Evolutionary conservation across 2,797 vertebrate species (phyloP), one percentile per base, ranked within the genome.

Genomic region (Eutrigla gurnardus): DNA sequence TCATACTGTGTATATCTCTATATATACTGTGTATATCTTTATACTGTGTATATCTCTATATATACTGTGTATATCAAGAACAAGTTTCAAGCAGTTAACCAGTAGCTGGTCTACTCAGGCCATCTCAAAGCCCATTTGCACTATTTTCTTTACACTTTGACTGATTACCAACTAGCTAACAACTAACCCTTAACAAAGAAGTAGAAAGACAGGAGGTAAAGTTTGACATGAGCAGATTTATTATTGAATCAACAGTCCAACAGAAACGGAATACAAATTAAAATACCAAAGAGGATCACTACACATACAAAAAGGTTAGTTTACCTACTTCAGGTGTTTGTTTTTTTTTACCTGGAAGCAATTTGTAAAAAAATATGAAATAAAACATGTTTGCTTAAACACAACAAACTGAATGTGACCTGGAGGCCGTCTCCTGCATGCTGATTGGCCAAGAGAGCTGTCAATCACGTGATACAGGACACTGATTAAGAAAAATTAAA

Each of bases 181-280:
- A 25, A 25, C 25, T 25, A 25, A 25, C 25, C 25, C 25, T 25
- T 25, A 25, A 25, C 25, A 25, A 25, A 25, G 25, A 25, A 25
- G 25, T 25, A 25, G 25, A 25, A 25, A 25, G 25, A 25, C 25
- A 25, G 25, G 1, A 25, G 25, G 25, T 25, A 33, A 53, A 33
- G 52, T 53, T 53, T 6, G 6, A 53, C 14, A 47, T 25, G 12
- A 78, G 75, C 70, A 73, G 25, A 58, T 81, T 83, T 83, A 81
- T 85, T 88, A 40, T 13, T 80, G 78, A 80, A 69, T 58, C 49
- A 76, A 74, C 62, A 64, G 47, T 69, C 17, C 14, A 84, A 75
- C 75, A 61, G 66, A 77, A 83, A 75, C 45, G 55, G 67, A 69
- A 70, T 62, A 67, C 63, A 65, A 81, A 69, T 45, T 14, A 63